A percentile compares a stretch with the other conserved stretches of the same genome.
Conservation (phyloP, 2,888 invertebrate genomes). For the Dynastes maya region DNA sequence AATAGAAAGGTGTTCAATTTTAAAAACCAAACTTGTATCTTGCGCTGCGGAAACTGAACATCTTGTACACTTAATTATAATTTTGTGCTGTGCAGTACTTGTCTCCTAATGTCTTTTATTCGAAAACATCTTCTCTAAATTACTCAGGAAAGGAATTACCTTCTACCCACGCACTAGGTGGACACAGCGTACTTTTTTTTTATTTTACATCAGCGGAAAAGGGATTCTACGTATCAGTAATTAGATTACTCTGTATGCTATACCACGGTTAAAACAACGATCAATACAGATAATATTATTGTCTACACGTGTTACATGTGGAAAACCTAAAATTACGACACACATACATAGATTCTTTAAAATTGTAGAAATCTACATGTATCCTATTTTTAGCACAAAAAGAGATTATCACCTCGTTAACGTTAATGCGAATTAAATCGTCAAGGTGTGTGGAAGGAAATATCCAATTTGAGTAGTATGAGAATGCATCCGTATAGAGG, state of each 20-base stretch:
- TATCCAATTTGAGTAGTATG: background rate
- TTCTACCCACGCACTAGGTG: too few relatives aligned
- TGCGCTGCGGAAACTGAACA: too few relatives aligned
- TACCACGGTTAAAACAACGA: background rate
- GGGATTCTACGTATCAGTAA: background rate
- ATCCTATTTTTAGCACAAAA: background rate
- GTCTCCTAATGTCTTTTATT: too few relatives aligned
- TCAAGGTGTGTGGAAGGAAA: background rate
- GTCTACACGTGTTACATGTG: constrained; percentile 4
- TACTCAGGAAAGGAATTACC: too few relatives aligned
- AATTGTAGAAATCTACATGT: background rate
- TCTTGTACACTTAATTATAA: too few relatives aligned
- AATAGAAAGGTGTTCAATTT: too few relatives aligned
- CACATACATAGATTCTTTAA: background rate
- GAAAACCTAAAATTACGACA: background rate
- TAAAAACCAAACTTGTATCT: too few relatives aligned
- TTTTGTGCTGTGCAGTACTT: too few relatives aligned
- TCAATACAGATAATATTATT: constrained; percentile 6
- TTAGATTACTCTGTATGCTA: constrained; percentile 6
- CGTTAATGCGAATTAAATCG: background rate
- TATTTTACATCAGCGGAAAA: background rate
- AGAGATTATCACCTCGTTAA: background rate
- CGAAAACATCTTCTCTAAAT: too few relatives aligned
- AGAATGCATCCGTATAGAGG: background rate
- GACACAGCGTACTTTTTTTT: too few relatives aligned